Conservation (phyloP, 1,140 invertebrate species). For the Colletes latitarsis region DNA sequence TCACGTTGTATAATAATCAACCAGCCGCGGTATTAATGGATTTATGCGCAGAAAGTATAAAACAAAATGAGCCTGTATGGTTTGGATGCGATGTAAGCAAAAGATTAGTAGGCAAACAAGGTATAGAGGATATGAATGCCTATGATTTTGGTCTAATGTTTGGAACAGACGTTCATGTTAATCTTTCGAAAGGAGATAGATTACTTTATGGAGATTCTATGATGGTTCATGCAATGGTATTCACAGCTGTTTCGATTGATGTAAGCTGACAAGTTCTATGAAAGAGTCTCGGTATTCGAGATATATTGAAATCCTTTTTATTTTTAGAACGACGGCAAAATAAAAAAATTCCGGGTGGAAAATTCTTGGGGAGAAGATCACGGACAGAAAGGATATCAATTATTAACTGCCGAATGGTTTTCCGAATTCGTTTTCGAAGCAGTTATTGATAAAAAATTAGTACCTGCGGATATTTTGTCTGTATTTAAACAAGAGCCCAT, state of each 20-base stretch:
- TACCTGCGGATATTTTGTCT: conserved; percentile 87
- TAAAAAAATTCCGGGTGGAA: conserved; percentile 91
- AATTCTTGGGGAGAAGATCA: conserved; percentile 96
- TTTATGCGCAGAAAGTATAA: conserved; percentile 88
- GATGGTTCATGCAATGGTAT: conserved; percentile 96
- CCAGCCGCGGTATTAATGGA: conserved; percentile 89
- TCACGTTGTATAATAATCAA: conserved; percentile 94
- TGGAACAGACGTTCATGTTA: conserved; percentile 89
- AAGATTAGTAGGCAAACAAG: conserved; percentile 89
- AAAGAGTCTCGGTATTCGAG: background rate
- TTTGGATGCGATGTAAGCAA: conserved; percentile 96
- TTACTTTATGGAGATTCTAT: conserved; percentile 92
- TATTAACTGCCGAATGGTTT: conserved; percentile 91
- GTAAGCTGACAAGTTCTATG: conserved; percentile 79
- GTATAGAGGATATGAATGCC: conserved; percentile 89
- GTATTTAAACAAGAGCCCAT: conserved; percentile 89
- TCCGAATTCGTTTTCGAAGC: conserved; percentile 94
- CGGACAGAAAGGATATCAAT: conserved; percentile 92
- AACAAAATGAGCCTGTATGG: conserved; percentile 93
- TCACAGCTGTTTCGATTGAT: conserved; percentile 91
- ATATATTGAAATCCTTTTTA: background rate
- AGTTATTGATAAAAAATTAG: conserved; percentile 92
- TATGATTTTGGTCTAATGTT: conserved; percentile 92
- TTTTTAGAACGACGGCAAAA: conserved; percentile 84
- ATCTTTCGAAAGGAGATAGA: conserved; percentile 90